A percentile compares a stretch with the other conserved stretches of the same genome.
phyloP scores from a whole-genome alignment of 2,797 vertebrate genomes.

The Psittacula derbiana region DNA sequence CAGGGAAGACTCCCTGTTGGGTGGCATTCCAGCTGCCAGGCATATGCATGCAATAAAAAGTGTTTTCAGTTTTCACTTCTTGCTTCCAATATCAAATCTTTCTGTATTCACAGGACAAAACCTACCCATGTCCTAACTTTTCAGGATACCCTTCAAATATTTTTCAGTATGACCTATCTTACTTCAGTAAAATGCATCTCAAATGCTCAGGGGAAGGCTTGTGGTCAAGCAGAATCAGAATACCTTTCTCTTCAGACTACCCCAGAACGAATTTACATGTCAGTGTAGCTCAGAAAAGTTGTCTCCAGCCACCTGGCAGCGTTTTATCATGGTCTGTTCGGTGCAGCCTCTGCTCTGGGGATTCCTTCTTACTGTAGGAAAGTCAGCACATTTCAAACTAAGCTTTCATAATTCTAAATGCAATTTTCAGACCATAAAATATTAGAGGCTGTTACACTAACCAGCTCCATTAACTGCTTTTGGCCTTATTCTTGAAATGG shows the following conservation, averaged over 20 bases:
- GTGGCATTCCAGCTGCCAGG: neutral
- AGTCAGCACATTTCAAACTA: neutral
- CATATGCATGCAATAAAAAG: fast-evolving
- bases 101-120: neutral
- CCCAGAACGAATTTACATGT: neutral
- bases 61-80: neutral
- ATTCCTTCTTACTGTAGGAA: neutral
- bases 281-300: neutral
- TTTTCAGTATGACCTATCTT: neutral
- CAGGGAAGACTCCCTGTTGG: neutral
- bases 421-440: neutral
- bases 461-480: neutral
- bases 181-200: neutral
- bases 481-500: neutral
- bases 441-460: neutral
- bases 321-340: neutral
- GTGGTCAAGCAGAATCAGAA: neutral
- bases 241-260: neutral
- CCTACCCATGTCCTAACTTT: neutral
- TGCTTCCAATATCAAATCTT: neutral
- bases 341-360: neutral
- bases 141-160: neutral
- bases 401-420: neutral
- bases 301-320: neutral
- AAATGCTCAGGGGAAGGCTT: neutral